Base-by-base conservation (phyloP, 2,888 invertebrate species). In the Choreutis nemorana region DNA sequence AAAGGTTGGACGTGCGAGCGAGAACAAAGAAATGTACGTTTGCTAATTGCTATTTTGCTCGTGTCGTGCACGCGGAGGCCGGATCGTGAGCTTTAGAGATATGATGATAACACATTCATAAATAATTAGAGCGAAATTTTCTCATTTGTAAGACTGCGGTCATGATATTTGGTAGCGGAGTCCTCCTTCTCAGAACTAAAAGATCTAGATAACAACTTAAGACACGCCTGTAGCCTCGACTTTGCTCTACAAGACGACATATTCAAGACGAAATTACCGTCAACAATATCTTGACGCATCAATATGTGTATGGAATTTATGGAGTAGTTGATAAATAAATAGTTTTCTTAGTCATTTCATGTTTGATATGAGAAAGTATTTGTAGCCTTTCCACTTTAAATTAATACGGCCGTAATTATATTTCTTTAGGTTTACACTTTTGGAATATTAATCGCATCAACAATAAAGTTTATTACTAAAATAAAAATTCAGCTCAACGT, bases 81-180 rank as follows among this genome's bases (percentile, higher is more conserved):
- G 72, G 73, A 64, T 77, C 77, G 78, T 77, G 78, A 75, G 77
- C 67, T 60, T 61, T 50, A 43, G 50, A 75, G 77, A 78, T 78
- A 77, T 78, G 72, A 77, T 59, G 78, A 78, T 78, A 78, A 77
- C 77, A 75, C 78, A 78, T 77, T 78, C 78, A 78, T 78, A 78
- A 78, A 78, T 78, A 78, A 78, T 78, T 78, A 78, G 78, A 78
- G 75, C 71, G 66, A 78, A 78, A 77, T 78, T 78, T 78, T 78
- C 78, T 77, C 78, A 78, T 78, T 78, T 78, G 78, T 78, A 77
- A 72, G 70, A 71, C 73, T 67, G 70, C 66, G 72, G 72, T 65
- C 77, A 72, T 72, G 78, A 78, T 78, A 78, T 78, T 78, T 75
- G 75, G 75, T 65, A 57, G 70, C 67, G 56, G 63, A 60, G 58